A percentile compares a stretch with the other conserved stretches of the same genome.
Conservation (phyloP, 2,888 invertebrate species). For the Zygaena filipendulae region DNA sequence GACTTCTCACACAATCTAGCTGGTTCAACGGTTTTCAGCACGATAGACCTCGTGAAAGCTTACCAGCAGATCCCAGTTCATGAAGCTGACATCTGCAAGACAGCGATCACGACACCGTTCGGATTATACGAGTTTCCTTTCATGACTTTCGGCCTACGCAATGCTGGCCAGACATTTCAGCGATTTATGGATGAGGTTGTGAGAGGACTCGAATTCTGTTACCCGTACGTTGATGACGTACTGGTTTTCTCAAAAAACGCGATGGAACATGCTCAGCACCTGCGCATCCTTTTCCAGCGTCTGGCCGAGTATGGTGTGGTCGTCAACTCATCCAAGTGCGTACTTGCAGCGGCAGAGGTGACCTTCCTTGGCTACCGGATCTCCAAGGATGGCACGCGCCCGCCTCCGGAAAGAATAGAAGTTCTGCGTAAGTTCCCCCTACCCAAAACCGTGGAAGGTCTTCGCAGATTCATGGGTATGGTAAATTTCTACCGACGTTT, state of each 20-base stretch:
- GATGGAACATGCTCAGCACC: conserved; percentile 3
- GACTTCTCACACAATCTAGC: conserved; percentile 2
- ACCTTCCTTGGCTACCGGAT: conserved; percentile 1
- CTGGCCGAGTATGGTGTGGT: conserved; percentile 11
- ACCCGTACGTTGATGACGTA: conserved; percentile 2
- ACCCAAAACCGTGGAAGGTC: conserved; percentile 4
- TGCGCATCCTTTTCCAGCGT: conserved; percentile 9
- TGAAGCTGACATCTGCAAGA: conserved; percentile 21
- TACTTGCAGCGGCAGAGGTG: conserved; percentile 1
- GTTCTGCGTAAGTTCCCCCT: conserved; percentile 4
- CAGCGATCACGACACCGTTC: too few relatives aligned
- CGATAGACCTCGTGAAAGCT: too few relatives aligned
- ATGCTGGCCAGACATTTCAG: too few relatives aligned
- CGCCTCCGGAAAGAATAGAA: conserved; percentile 1
- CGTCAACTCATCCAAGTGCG: conserved; percentile 10
- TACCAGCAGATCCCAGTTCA: conserved; percentile 28
- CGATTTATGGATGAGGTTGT: conserved; percentile 22
- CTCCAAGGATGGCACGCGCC: neutral
- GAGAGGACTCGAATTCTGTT: conserved; percentile 22
- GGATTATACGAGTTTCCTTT: too few relatives aligned
- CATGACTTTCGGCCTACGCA: too few relatives aligned
- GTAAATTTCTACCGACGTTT: conserved; percentile 5
- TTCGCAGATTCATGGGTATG: conserved; percentile 9
- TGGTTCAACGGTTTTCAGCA: conserved; percentile 2
- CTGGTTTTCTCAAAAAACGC: conserved; percentile 3